Conservation (phyloP, 2,113 vertebrate species). For the Lycaon pictus region DNA sequence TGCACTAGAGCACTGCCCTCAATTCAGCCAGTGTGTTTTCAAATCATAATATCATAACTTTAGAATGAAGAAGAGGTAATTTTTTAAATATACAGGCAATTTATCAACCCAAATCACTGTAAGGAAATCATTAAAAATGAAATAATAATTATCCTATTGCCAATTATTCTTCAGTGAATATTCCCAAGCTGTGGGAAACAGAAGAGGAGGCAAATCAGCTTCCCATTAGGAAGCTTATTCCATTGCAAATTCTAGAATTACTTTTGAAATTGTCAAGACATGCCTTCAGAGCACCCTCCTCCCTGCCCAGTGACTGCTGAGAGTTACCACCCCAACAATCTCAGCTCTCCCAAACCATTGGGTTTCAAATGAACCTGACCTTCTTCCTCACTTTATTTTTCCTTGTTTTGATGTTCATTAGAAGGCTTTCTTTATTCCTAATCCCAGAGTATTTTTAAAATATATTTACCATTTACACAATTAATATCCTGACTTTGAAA, state of each 20-base stretch:
- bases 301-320: not conserved
- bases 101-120: not conserved
- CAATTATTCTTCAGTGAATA: constrained; percentile 53
- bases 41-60: not conserved
- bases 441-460: not conserved
- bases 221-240: constrained; percentile 41
- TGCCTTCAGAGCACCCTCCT: not conserved
- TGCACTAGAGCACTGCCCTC: constrained; percentile 36
- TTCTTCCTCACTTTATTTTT: not conserved
- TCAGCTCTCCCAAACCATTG: not conserved
- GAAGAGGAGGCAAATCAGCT: constrained; percentile 11
- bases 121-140: constrained; percentile 49
- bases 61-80: constrained; percentile 8
- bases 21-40: constrained; percentile 20
- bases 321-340: not conserved
- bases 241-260: not conserved
- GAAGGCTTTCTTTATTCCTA: not conserved
- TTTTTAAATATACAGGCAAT: constrained; percentile 6
- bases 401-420: not conserved
- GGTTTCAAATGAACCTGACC: not conserved
- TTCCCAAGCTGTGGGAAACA: not conserved
- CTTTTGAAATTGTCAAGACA: not conserved
- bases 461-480: not conserved
- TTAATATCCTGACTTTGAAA: not conserved
- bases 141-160: constrained; percentile 41